phyloP scores from a whole-genome alignment of 2,888 invertebrate species.

The Hoplodrina blanda region DNA sequence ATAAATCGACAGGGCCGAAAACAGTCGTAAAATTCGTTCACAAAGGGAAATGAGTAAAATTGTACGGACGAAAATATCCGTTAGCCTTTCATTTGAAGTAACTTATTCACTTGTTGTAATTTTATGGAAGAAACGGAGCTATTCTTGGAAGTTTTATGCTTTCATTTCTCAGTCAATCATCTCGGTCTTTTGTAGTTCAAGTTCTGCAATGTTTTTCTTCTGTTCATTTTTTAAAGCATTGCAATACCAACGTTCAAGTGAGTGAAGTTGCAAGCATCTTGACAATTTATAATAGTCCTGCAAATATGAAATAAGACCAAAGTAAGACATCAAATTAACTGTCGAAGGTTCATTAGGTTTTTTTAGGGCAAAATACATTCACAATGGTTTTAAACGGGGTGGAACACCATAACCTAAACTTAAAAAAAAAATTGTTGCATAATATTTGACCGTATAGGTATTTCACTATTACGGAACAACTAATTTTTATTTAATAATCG shows the following conservation, averaged over 20 bases:
- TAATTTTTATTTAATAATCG: no score
- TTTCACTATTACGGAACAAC: no score
- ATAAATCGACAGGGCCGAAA: conserved; percentile 61
- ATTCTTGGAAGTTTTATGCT: conserved; percentile 58
- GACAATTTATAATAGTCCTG: no score
- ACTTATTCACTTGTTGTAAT: conserved; percentile 63
- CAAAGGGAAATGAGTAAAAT: conserved; percentile 63
- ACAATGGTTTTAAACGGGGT: no score
- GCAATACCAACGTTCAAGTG: not conserved
- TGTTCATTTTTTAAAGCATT: conserved; percentile 10
- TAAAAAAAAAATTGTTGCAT: no score
- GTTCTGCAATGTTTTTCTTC: conserved; percentile 2
- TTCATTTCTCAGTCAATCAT: conserved; percentile 53
- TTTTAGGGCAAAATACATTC: not conserved
- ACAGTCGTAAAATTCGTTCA: conserved; percentile 63
- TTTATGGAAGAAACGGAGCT: conserved; percentile 52
- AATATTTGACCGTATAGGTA: no score
- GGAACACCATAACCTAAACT: no score
- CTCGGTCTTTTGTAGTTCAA: conserved; percentile 43
- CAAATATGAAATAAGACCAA: not conserved
- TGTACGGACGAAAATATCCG: conserved; percentile 56
- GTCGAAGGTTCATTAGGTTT: not conserved
- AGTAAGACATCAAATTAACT: conserved; percentile 7
- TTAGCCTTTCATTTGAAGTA: conserved; percentile 57
- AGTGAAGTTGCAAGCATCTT: not conserved